These are phyloP conservation scores for Lomographa bimaculata DNA, from an alignment of 2,888 invertebrate genomes.

Conservation along the genomic window DNA sequence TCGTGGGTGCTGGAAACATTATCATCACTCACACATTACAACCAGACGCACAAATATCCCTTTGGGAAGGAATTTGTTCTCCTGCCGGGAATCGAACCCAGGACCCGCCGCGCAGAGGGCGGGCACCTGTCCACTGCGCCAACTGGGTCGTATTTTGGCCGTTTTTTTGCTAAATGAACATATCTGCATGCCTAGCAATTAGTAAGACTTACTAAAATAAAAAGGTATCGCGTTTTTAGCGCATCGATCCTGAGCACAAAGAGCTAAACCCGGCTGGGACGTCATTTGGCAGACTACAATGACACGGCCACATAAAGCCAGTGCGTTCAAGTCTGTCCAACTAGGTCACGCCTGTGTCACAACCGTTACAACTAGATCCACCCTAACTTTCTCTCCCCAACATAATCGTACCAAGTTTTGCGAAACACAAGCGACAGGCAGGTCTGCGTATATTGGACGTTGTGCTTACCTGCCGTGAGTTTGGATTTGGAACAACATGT, in stretches of 20 bases:
- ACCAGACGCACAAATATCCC: no score
- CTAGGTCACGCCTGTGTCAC: constrained; percentile 41
- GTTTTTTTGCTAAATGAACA: no score
- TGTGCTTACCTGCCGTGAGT: constrained; percentile 2
- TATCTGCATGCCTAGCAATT: no score
- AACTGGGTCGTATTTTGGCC: no score
- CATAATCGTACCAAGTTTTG: constrained; percentile 9
- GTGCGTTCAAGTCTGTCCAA: constrained; percentile 38
- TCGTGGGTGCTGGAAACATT: no score
- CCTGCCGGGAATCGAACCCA: no score
- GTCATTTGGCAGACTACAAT: constrained; percentile 43
- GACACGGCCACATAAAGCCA: constrained; percentile 36
- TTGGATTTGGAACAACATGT: constrained; percentile 25
- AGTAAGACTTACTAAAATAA: no score
- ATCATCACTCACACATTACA: no score
- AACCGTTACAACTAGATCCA: constrained; percentile 28
- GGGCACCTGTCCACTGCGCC: no score
- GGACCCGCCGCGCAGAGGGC: no score
- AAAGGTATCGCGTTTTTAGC: no score
- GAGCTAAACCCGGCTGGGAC: constrained; percentile 13
- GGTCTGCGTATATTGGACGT: constrained; percentile 30
- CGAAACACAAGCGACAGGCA: constrained; percentile 10
- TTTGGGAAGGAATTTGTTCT: no score
- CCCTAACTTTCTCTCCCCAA: constrained; percentile 11
- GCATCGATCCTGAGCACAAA: constrained; percentile 12